A percentile compares a stretch with the other conserved stretches of the same genome.
phyloP scores from a whole-genome alignment of 2,797 vertebrate genomes.

The Coracias cyanogaster region DNA sequence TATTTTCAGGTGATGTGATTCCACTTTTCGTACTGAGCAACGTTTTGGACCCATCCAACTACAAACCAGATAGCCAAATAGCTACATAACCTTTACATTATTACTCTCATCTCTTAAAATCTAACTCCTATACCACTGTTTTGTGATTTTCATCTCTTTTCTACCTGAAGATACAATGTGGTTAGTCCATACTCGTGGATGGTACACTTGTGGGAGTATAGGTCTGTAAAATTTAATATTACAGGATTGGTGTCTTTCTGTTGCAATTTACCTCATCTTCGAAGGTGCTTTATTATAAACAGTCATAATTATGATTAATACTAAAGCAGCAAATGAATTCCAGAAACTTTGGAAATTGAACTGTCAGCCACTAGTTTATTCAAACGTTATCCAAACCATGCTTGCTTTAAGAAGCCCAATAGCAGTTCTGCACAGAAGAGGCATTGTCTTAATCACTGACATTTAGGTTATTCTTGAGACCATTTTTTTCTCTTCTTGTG shows the following conservation, averaged over 20 bases:
- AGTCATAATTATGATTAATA: not conserved
- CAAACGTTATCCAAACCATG: not conserved
- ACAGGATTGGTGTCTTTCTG: not conserved
- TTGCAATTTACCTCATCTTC: not conserved
- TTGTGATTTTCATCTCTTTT: not conserved
- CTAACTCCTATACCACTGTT: not conserved
- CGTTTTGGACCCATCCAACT: not conserved
- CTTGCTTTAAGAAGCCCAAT: not conserved
- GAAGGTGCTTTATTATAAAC: not conserved
- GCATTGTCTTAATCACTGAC: slow-evolving; percentile 23
- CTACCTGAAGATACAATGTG: not conserved
- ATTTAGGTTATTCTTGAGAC: slow-evolving; percentile 28
- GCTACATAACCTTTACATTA: not conserved
- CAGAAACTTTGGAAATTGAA: not conserved
- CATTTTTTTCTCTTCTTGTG: slow-evolving; percentile 43
- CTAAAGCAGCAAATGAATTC: not conserved
- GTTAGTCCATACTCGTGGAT: not conserved
- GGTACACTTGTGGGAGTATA: fast-evolving
- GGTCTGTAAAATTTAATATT: not conserved
- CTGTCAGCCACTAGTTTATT: not conserved
- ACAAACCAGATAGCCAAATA: not conserved
- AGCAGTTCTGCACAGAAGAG: not conserved
- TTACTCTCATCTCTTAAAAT: not conserved
- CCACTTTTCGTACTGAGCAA: not conserved
- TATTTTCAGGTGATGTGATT: not conserved